Percentiles rank a stretch among this genome's conserved stretches.
Evolutionary conservation across 1,140 invertebrate species (phyloP).

Genomic region (Drosophila aff.): DNA sequence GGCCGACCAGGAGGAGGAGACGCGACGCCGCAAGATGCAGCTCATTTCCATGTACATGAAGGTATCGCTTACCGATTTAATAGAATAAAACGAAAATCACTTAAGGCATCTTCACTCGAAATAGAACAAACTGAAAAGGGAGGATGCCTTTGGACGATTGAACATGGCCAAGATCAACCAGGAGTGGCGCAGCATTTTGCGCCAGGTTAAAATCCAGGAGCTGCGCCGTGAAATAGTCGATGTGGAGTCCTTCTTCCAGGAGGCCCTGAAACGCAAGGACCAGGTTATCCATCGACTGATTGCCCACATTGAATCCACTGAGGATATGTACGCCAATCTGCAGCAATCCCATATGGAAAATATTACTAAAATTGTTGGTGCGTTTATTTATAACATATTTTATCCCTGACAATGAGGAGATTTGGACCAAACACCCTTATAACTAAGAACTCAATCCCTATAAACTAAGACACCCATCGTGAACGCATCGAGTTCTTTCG

Average conservation of each 20-base stretch:
- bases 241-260: slow-evolving; percentile 74
- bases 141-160: slow-evolving; percentile 91
- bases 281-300: slow-evolving; percentile 88
- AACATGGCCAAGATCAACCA: slow-evolving; percentile 94
- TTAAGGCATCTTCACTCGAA: slow-evolving; percentile 7
- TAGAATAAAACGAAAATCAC: not conserved
- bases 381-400: slow-evolving; percentile 15
- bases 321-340: slow-evolving; percentile 88
- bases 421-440: not conserved
- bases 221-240: slow-evolving; percentile 89
- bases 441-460: not conserved
- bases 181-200: slow-evolving; percentile 91
- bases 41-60: slow-evolving; percentile 91
- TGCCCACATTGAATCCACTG: slow-evolving; percentile 88
- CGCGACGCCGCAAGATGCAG: slow-evolving; percentile 90
- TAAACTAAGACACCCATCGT: slow-evolving; percentile 84
- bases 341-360: slow-evolving; percentile 89
- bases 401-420: not conserved
- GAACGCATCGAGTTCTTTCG: slow-evolving; percentile 86
- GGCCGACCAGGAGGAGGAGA: slow-evolving; percentile 92
- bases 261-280: slow-evolving; percentile 88
- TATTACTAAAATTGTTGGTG: slow-evolving; percentile 89
- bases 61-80: slow-evolving; percentile 84
- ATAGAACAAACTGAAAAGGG: slow-evolving; percentile 92
- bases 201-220: slow-evolving; percentile 90